Base-by-base conservation (phyloP, 1,140 invertebrate species). In the Penaeus vannamei region DNA sequence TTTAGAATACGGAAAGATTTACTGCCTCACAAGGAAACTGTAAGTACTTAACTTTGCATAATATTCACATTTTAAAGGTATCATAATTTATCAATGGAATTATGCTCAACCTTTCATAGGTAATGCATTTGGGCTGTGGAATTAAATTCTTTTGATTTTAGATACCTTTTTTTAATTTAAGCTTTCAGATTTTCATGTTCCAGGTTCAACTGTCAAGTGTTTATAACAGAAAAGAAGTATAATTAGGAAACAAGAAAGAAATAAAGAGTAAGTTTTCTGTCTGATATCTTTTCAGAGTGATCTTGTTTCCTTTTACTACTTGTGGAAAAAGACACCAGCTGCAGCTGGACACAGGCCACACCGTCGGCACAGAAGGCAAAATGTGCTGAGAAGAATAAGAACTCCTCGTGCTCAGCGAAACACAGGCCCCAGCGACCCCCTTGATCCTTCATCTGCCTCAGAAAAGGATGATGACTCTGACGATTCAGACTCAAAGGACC, bases 271-370 rank as follows among this genome's bases (percentile, higher is more conserved):
- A 46, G 3, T 46, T 53, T 53, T 53, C 66, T 26, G 22, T 60
- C 82, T 42, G 14, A 85, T 90, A 86, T 92, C 64, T 91, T 94
- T 94, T 42, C 93, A 97, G 96, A 96, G 97, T 69, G 98, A 99
- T 92, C 94, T 99, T 92, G 98, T 99, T 46, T 98, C 99, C 93
- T 99, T 98, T 94, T 99, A 99, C 94, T 99, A 99, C 94, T 95
- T 99, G 93, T 99, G 98, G 99, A 99, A 99, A 94, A 99, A 99
- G 94, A 99, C 98, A n/a, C 98, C 98, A n/a, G 97, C 97, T 92
- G 98, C 98, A 76, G 97, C 97, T 93, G 97, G 97, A 93, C 97
- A 98, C 93, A 95, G 98, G 86, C 98, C 98, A 32, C 97, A 98
- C 92, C 94, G 98, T 84, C 94, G 98, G 61, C 94, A 94, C 92